Conservation (phyloP, 2,113 vertebrate species). For the Austrofundulus limnaeus region DNA sequence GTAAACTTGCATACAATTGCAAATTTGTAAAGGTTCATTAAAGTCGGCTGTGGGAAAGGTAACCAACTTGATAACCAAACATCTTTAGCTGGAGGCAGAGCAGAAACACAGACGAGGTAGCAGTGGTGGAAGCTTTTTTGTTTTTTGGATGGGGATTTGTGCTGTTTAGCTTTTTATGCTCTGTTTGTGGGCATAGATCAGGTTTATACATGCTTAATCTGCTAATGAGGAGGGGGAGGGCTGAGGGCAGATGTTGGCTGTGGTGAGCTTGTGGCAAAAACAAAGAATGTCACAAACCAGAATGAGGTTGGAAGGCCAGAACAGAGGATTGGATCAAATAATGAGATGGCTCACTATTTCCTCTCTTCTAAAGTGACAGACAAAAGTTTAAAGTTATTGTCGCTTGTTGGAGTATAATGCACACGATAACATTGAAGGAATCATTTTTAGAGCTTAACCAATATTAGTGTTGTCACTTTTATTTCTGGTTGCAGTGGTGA, state of each 20-base stretch:
- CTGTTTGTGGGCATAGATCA: constrained; percentile 42
- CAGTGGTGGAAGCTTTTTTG: background rate
- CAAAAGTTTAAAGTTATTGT: background rate
- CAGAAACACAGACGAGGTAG: background rate
- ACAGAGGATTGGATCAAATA: constrained; percentile 1
- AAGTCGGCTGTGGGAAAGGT: background rate
- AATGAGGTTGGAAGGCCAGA: constrained; percentile 11
- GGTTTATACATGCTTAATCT: constrained; percentile 35
- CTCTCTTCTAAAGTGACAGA: background rate
- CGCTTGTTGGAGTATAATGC: background rate
- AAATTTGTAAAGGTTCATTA: background rate
- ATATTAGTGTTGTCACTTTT: too few species aligned
- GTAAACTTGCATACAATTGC: background rate
- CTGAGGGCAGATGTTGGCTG: constrained; percentile 16
- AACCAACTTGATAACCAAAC: background rate
- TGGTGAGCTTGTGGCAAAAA: background rate
- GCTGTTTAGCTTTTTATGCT: constrained; percentile 9
- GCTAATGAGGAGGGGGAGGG: constrained; percentile 33
- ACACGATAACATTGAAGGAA: too few species aligned
- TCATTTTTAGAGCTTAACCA: too few species aligned
- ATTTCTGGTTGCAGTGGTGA: too few species aligned
- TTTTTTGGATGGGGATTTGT: background rate
- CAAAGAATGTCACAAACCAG: constrained; percentile 13
- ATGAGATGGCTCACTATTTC: background rate
- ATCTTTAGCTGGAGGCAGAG: background rate